These are phyloP conservation scores for Protonemura montana DNA, from an alignment of 2,888 invertebrate genomes.

Conservation along the genomic window DNA sequence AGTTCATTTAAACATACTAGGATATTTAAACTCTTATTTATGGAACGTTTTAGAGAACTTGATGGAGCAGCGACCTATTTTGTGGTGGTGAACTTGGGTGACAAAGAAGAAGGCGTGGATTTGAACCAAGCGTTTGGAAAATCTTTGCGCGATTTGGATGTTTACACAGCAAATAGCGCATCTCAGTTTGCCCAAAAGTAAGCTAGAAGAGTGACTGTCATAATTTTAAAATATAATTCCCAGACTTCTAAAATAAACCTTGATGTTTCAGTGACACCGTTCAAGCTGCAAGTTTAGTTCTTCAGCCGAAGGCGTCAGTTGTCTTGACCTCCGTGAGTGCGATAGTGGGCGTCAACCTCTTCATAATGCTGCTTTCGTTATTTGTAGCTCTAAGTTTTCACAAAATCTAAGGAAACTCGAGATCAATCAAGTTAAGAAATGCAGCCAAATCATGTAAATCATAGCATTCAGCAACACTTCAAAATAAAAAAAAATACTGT, in stretches of 20 bases:
- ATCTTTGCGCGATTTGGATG: neutral
- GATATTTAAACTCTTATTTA: too few relatives aligned
- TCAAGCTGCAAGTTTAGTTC: neutral
- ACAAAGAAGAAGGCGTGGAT: neutral
- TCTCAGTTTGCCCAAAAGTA: neutral
- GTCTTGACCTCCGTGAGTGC: neutral
- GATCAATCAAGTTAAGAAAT: too few relatives aligned
- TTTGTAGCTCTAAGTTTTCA: neutral
- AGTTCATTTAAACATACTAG: too few relatives aligned
- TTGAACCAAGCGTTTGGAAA: neutral
- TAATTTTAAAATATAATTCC: too few relatives aligned
- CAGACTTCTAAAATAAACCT: neutral
- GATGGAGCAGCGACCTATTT: neutral
- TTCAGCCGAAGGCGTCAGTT: neutral
- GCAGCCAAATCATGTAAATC: too few relatives aligned
- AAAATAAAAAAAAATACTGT: too few relatives aligned
- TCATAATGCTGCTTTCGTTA: neutral
- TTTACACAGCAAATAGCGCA: neutral
- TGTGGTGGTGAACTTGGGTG: slow-evolving; percentile 1
- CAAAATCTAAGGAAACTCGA: too few relatives aligned
- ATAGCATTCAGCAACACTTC: too few relatives aligned
- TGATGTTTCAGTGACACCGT: neutral
- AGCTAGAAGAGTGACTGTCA: neutral
- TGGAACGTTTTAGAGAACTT: neutral
- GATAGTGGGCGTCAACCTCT: neutral